Percentiles rank a stretch among this genome's conserved stretches.
Evolutionary conservation across 92 coral and sea anemone species (phyloP).

Genomic region (Phymanthus crucifer): DNA sequence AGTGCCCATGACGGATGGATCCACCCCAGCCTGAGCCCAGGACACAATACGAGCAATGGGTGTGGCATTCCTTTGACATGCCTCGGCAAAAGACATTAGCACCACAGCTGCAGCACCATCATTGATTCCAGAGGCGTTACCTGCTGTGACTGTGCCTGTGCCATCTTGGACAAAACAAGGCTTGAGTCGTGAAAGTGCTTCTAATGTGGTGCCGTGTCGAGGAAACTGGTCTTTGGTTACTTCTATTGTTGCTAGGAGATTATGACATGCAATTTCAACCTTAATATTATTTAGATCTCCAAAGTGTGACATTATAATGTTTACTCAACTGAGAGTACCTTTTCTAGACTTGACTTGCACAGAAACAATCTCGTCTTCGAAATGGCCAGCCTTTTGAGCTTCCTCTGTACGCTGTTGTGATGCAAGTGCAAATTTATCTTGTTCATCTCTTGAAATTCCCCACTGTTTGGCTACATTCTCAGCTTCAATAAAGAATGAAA

Average conservation of each 20-base stretch:
- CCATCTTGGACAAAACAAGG: slow-evolving; percentile 94
- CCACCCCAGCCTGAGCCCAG: slow-evolving; percentile 99
- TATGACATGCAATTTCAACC: too few relatives aligned
- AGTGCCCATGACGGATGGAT: slow-evolving; percentile 97
- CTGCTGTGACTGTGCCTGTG: slow-evolving; percentile 92
- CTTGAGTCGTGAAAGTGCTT: slow-evolving; percentile 76
- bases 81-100: slow-evolving; percentile 82
- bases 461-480: slow-evolving; percentile 98
- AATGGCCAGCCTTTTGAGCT: slow-evolving; percentile 80
- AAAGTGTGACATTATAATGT: not conserved
- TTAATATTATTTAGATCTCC: not conserved
- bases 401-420: slow-evolving; percentile 81
- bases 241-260: slow-evolving; percentile 62
- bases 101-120: slow-evolving; percentile 97
- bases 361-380: slow-evolving; percentile 81
- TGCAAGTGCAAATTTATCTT: slow-evolving; percentile 75
- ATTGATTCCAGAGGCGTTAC: slow-evolving; percentile 93
- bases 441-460: slow-evolving; percentile 78
- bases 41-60: slow-evolving; percentile 87
- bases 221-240: slow-evolving; percentile 86
- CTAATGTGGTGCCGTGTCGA: slow-evolving; percentile 82
- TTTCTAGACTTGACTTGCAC: slow-evolving; percentile 77
- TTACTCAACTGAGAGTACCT: slow-evolving; percentile 55
- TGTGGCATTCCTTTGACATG: slow-evolving; percentile 48
- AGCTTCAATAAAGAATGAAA: slow-evolving; percentile 39